phyloP scores from a whole-genome alignment of 1,140 invertebrate genomes.

The Aphelinus atriplicis region DNA sequence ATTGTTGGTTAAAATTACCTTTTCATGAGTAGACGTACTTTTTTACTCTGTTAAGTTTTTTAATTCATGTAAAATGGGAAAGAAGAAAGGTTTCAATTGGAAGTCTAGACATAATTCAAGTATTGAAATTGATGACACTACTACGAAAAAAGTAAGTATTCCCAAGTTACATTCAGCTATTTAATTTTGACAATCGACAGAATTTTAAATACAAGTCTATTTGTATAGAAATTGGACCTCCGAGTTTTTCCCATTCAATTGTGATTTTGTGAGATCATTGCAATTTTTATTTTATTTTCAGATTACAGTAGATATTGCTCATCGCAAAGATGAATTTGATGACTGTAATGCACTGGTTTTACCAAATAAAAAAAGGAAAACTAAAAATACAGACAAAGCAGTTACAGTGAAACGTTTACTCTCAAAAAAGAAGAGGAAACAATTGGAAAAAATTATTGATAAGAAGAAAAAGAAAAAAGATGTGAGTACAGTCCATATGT shows the following conservation, averaged over 20 bases:
- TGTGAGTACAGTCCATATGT: slow-evolving; percentile 68
- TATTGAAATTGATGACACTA: slow-evolving; percentile 76
- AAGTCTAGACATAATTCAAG: slow-evolving; percentile 77
- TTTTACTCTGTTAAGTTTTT: not conserved
- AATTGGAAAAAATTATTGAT: slow-evolving; percentile 86
- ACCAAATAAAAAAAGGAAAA: slow-evolving; percentile 83
- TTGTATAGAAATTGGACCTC: slow-evolving; percentile 19
- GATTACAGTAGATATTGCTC: slow-evolving; percentile 74
- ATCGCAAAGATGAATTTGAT: slow-evolving; percentile 73
- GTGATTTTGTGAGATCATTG: not conserved
- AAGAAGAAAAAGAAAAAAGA: slow-evolving; percentile 88
- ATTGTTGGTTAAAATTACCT: not conserved
- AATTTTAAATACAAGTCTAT: slow-evolving; percentile 16
- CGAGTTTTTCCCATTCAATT: too few species aligned
- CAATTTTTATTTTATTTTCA: slow-evolving; percentile 57
- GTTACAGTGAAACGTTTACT: slow-evolving; percentile 73
- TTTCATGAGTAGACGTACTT: not conserved
- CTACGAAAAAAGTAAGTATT: slow-evolving; percentile 73
- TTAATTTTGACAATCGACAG: not conserved
- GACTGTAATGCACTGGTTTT: slow-evolving; percentile 82
- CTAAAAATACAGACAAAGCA: slow-evolving; percentile 72
- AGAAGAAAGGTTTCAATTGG: slow-evolving; percentile 76
- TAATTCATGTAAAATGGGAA: slow-evolving; percentile 66
- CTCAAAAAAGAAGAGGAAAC: slow-evolving; percentile 88
- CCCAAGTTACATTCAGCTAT: not conserved